Evolutionary conservation across 2,888 invertebrate genomes (phyloP), one percentile per base, ranked within the genome.

Genomic region (Platerodrilus igneus): DNA sequence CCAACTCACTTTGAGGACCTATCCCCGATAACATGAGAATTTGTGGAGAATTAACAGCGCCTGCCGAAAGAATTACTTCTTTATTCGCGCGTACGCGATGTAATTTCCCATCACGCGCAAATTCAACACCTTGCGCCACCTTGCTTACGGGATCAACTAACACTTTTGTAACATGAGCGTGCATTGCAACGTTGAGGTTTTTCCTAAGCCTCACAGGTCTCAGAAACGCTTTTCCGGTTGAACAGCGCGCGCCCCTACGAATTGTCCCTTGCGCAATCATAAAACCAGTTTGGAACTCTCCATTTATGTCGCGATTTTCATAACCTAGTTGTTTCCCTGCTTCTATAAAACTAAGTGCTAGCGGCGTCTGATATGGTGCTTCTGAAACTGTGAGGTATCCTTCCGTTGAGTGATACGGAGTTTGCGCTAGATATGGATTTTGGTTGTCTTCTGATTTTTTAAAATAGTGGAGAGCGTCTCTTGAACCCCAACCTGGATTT

Each of bases 41-140:
- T 62, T 99, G 96, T 0, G 97, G 92, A 0, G 94, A 87, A 62
- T 94, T 95, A 0, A 99, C 77, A 0, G 95, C 79, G 0, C 97
- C 97, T 0, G 85, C 92, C 1, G 90, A 88, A 2, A 97, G 61
- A 30, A 97, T 86, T 0, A 97, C 86, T 65, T 93, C 93, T 62
- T 86, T 90, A 0, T 18, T 76, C 0, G 91, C 89, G 40, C 83
- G 70, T 2, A 90, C 79, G 30, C 84, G 75, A 55, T 83, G 79
- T 0, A 84, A 60, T 67, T 81, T 79, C 30, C 81, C 81, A 33
- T 86, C 81, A 26, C 86, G 75, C 2, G 85, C 68, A 56, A 90
- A 87, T 59, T 89, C 86, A 0, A 92, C 82, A 0, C 91, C 91
- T 61, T 83, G 86, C 0, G 90, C 86, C 10, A 83, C 69, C 62